phyloP scores from a whole-genome alignment of 2,888 invertebrate genomes.

The Andrena chrysosceles region DNA sequence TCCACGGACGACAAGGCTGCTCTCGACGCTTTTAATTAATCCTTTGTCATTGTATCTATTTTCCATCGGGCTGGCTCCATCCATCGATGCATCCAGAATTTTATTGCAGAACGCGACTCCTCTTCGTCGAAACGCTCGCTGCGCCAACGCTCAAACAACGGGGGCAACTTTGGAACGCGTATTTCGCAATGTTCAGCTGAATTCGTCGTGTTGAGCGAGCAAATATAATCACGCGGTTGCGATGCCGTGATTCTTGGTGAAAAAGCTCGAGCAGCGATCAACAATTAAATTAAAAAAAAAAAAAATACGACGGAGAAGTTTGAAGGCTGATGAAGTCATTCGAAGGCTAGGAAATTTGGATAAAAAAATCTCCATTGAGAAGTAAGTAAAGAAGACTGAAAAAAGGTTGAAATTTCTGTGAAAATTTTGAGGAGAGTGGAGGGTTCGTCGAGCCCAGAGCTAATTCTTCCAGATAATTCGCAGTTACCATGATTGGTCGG shows the following conservation, averaged over 20 bases:
- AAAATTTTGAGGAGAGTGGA: neutral
- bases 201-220: neutral
- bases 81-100: conserved; percentile 10
- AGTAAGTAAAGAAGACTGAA: too few species aligned
- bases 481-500: conserved; percentile 30
- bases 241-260: neutral
- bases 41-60: conserved; percentile 35
- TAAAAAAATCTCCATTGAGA: too few species aligned
- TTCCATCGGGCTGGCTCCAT: neutral
- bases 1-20: neutral
- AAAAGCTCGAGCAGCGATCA: neutral
- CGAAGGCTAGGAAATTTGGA: too few species aligned
- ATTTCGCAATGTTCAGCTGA: neutral
- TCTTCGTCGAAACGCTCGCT: neutral
- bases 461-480: neutral
- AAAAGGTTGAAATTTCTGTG: too few species aligned
- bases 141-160: neutral
- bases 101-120: conserved; percentile 1
- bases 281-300: neutral
- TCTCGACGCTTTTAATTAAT: conserved; percentile 28
- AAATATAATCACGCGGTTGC: neutral
- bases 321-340: too few species aligned
- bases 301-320: neutral
- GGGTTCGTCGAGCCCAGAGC: neutral
- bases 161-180: neutral